Percentiles rank a stretch among this genome's conserved stretches.
Evolutionary conservation across 1,140 invertebrate species (phyloP).

Genomic region (Diprion similis): DNA sequence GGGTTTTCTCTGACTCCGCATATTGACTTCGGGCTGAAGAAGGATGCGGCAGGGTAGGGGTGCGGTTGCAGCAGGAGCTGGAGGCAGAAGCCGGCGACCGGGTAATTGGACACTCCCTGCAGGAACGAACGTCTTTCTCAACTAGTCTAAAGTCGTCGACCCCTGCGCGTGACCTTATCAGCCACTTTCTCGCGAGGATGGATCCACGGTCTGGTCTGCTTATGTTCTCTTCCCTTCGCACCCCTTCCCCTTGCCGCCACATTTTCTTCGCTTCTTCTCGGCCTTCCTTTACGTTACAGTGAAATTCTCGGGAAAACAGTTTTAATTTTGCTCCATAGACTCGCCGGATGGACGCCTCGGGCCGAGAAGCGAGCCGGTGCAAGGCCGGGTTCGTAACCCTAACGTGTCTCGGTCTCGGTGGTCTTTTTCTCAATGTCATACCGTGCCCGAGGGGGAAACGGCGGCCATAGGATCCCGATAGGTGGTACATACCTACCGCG

Average conservation of each 20-base stretch:
- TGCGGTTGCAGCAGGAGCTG: neutral
- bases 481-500: neutral
- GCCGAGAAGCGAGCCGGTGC: neutral
- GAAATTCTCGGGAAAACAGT: too few species aligned
- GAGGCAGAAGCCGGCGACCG: neutral
- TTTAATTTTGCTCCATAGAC: too few species aligned
- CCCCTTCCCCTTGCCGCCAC: too few species aligned
- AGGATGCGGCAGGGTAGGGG: neutral
- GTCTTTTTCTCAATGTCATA: constrained; percentile 29
- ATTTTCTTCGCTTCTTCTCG: too few species aligned
- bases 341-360: neutral
- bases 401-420: neutral
- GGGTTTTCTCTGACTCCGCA: neutral
- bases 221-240: too few species aligned
- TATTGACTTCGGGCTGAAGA: neutral
- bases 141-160: neutral
- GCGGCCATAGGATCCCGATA: constrained; percentile 1
- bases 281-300: too few species aligned
- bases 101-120: neutral
- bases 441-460: constrained; percentile 20
- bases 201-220: too few species aligned
- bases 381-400: neutral
- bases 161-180: neutral
- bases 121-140: neutral
- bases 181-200: neutral